Evolutionary conservation across 2,797 vertebrate genomes (phyloP).

Genomic region (Falco cherrug): DNA sequence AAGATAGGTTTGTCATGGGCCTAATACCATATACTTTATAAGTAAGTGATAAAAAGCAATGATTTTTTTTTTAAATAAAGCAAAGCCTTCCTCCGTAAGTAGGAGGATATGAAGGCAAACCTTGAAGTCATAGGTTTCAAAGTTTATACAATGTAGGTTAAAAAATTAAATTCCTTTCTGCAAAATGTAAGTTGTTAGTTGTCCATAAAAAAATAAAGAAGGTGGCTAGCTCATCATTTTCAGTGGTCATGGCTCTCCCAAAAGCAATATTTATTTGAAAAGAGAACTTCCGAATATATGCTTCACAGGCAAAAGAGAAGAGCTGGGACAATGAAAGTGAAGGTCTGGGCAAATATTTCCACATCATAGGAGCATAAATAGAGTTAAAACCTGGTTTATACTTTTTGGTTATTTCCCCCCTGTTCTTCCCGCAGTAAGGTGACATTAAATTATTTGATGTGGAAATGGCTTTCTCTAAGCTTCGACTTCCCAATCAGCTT

Average conservation of each 20-base stretch:
- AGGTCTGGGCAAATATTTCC: not conserved
- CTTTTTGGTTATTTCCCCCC: not conserved
- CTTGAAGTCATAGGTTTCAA: not conserved
- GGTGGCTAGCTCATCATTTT: not conserved
- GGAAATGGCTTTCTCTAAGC: not conserved
- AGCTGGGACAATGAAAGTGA: not conserved
- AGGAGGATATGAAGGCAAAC: not conserved
- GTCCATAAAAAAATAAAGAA: not conserved
- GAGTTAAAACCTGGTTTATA: not conserved
- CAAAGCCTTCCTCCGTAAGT: not conserved
- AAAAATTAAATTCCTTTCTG: not conserved
- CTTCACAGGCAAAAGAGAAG: not conserved
- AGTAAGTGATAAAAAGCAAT: not conserved
- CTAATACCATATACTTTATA: not conserved
- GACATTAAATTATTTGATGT: not conserved
- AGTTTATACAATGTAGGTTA: not conserved
- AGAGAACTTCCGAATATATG: not conserved
- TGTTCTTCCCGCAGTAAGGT: not conserved
- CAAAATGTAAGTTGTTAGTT: not conserved
- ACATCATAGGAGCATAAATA: not conserved
- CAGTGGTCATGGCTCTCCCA: accelerated
- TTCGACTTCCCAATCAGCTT: not conserved
- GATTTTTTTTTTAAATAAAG: not conserved
- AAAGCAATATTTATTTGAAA: not conserved
- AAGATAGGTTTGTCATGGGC: not conserved